phyloP scores from a whole-genome alignment of 2,113 vertebrate species.

The Talpa occidentalis region DNA sequence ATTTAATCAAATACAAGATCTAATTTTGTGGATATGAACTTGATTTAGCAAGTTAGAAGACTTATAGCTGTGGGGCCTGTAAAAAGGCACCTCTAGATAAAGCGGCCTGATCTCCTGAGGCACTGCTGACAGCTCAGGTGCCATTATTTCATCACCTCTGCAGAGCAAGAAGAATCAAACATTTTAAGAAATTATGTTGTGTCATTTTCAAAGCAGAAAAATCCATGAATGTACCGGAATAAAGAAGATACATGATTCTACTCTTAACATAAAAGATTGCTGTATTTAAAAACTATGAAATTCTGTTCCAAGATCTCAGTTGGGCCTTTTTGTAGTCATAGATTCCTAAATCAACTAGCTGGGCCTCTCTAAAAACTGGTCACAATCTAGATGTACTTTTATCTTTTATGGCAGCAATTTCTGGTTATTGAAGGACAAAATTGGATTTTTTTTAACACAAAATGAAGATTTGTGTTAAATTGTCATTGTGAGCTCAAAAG shows the following conservation, averaged over 20 bases:
- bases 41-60: background rate
- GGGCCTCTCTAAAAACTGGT: slow-evolving; percentile 63
- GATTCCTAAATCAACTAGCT: slow-evolving; percentile 57
- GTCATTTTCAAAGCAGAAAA: slow-evolving; percentile 47
- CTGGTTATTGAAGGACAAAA: slow-evolving; percentile 73
- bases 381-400: slow-evolving; percentile 61
- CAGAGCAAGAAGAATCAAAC: background rate
- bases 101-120: background rate
- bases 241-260: background rate
- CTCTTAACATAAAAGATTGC: background rate
- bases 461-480: slow-evolving; percentile 60
- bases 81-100: background rate
- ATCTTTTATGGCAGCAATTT: slow-evolving; percentile 69
- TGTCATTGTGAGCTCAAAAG: slow-evolving; percentile 65
- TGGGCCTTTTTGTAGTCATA: slow-evolving; percentile 46
- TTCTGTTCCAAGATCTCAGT: background rate
- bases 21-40: background rate
- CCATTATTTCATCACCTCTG: background rate
- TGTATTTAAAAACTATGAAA: slow-evolving; percentile 29
- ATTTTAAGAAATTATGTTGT: background rate
- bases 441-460: too few relatives aligned
- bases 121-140: background rate
- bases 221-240: background rate
- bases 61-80: background rate
- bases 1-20: background rate